These are phyloP conservation scores for Catamblyrhynchus diadema DNA, from an alignment of 2,797 vertebrate species.

Conservation along the genomic window DNA sequence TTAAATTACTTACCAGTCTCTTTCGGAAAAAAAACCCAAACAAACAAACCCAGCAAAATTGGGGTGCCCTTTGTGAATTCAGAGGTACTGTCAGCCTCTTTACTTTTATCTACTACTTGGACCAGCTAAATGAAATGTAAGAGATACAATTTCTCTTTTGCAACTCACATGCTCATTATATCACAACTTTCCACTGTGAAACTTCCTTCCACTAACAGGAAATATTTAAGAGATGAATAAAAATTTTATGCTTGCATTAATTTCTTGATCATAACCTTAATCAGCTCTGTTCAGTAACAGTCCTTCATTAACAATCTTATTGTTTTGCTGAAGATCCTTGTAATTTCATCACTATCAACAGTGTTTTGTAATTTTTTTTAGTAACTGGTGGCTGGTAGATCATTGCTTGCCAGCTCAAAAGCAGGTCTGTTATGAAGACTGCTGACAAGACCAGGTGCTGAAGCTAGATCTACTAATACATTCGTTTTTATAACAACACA, in stretches of 20 bases:
- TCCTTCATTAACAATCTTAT: background rate
- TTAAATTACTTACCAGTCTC: background rate
- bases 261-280: background rate
- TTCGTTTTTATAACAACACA: background rate
- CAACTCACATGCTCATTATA: background rate
- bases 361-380: background rate
- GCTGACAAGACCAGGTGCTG: background rate
- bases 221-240: background rate
- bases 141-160: background rate
- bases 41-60: background rate
- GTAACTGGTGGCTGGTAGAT: background rate
- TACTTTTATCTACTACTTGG: background rate
- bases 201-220: background rate
- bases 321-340: background rate
- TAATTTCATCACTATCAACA: background rate
- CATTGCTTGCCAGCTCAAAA: background rate
- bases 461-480: background rate
- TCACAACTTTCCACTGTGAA: background rate
- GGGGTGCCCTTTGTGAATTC: background rate
- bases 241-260: background rate
- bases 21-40: background rate
- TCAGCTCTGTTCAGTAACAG: background rate
- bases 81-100: background rate
- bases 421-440: background rate
- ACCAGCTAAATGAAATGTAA: background rate